A percentile compares a stretch with the other conserved stretches of the same genome.
Evolutionary conservation across 2,888 invertebrate species (phyloP).

Genomic region (Anodontia alba): DNA sequence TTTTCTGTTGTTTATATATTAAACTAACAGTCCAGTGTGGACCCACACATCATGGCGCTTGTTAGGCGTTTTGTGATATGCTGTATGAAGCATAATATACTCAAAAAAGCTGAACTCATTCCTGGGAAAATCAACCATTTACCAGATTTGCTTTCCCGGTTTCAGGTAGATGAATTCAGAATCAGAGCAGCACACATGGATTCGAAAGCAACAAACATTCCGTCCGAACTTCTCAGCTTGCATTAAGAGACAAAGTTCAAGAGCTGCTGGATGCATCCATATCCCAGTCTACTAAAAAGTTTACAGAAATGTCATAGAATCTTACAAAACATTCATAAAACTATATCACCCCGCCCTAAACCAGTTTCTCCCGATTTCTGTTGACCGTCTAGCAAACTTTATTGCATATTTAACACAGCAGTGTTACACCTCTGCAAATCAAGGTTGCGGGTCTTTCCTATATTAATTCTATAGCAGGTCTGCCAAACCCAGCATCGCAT

Average conservation of each 20-base stretch:
- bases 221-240: not conserved
- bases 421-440: not conserved
- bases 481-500: not conserved
- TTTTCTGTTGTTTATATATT: slow-evolving; percentile 1
- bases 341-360: not conserved
- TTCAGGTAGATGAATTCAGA: slow-evolving; percentile 1
- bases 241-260: not conserved
- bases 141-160: slow-evolving; percentile 22
- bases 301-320: not conserved
- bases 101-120: not conserved
- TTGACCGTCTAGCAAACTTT: not conserved
- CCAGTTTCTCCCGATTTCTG: not conserved
- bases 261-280: not conserved
- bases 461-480: not conserved
- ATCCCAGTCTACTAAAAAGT: not conserved
- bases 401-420: not conserved
- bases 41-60: not conserved
- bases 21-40: not conserved
- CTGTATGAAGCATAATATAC: not conserved
- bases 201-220: not conserved
- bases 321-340: not conserved
- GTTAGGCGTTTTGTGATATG: not conserved
- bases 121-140: not conserved
- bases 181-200: not conserved
- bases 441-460: not conserved